Evolutionary conservation across 1,140 invertebrate genomes (phyloP).

Genomic region (Drosophila melanica): DNA sequence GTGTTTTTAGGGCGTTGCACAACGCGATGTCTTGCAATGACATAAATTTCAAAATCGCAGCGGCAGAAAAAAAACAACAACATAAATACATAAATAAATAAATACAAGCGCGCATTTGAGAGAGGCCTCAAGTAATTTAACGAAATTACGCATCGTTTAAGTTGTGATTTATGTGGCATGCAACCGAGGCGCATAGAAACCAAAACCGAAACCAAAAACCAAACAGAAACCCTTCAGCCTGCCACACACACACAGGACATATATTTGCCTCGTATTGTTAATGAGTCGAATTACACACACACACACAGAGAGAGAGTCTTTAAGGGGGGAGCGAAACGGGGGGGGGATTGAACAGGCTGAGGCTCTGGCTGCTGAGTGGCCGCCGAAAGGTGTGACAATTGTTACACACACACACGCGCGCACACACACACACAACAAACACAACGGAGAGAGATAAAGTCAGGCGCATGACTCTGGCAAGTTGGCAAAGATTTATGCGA

Average conservation of each 20-base stretch:
- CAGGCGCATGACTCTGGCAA: slow-evolving; percentile 57
- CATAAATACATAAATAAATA: slow-evolving; percentile 70
- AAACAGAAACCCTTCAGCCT: slow-evolving; percentile 59
- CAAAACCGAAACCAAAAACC: slow-evolving; percentile 30
- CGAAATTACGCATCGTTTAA: slow-evolving; percentile 81
- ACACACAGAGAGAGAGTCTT: slow-evolving; percentile 23
- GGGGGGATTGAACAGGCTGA: not conserved
- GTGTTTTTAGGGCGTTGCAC: slow-evolving; percentile 23
- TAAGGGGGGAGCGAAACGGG: slow-evolving; percentile 7
- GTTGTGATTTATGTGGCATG: slow-evolving; percentile 80
- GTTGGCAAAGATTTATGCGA: slow-evolving; percentile 77
- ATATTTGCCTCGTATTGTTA: slow-evolving; percentile 69
- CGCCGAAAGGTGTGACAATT: slow-evolving; percentile 82
- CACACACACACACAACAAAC: slow-evolving; percentile 25
- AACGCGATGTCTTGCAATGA: slow-evolving; percentile 62
- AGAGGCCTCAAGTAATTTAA: slow-evolving; percentile 62
- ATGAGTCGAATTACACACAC: slow-evolving; percentile 82
- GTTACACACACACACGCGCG: slow-evolving; percentile 52
- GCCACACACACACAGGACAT: slow-evolving; percentile 39
- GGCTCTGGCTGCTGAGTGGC: slow-evolving; percentile 66
- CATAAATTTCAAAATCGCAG: slow-evolving; percentile 43
- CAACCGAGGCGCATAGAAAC: slow-evolving; percentile 43
- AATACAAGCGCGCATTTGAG: slow-evolving; percentile 38
- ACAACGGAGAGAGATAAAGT: slow-evolving; percentile 2
- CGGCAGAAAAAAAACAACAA: slow-evolving; percentile 52